These are phyloP conservation scores for Protonemura montana DNA, from an alignment of 2,888 invertebrate species.

Conservation along the genomic window DNA sequence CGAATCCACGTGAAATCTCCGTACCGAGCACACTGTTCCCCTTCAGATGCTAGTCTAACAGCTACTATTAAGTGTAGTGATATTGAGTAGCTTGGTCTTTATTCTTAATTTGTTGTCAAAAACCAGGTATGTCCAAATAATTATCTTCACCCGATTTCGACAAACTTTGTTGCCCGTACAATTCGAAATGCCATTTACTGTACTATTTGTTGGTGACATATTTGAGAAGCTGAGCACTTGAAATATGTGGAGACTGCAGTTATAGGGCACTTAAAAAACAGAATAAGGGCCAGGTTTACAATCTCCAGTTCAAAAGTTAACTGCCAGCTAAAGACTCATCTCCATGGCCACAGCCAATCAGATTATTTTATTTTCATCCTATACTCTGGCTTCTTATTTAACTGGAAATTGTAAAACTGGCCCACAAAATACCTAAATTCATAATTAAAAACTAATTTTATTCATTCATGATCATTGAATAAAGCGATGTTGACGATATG, in stretches of 20 bases:
- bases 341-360: no score
- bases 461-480: not conserved
- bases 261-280: no score
- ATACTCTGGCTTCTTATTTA: no score
- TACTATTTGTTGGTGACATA: not conserved
- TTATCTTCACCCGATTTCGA: not conserved
- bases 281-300: no score
- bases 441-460: not conserved
- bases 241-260: not conserved
- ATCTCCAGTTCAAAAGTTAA: no score
- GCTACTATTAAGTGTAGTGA: no score
- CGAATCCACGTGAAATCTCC: slow-evolving; percentile 44
- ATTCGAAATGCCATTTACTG: not conserved
- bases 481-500: not conserved
- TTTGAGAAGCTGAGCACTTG: not conserved
- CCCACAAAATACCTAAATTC: no score
- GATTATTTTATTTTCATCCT: no score
- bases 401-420: no score
- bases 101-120: not conserved
- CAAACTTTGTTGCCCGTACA: not conserved
- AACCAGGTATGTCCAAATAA: slow-evolving; percentile 19
- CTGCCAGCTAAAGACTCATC: no score
- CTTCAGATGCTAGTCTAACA: not conserved
- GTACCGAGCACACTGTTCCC: no score
- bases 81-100: not conserved